Conservation (phyloP, 30 jellyfish, hydroid and myxozoan species). For the Hydra vulgaris region DNA sequence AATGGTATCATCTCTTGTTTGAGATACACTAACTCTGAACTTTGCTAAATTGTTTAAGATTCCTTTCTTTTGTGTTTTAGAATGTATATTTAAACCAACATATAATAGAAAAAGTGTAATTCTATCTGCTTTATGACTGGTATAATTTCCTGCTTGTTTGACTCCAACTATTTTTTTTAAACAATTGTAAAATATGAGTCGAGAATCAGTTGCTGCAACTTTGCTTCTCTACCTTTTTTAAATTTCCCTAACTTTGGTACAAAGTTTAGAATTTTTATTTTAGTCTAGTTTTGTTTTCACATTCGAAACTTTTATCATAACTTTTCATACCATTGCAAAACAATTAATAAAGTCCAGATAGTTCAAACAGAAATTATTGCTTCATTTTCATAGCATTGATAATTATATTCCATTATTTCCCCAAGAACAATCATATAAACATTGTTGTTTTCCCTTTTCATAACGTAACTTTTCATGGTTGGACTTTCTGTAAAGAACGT, state of each 20-base stretch:
- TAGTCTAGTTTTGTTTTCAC: not conserved
- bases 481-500: not conserved
- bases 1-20: too few species aligned
- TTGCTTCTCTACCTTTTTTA: not conserved
- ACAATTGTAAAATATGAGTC: not conserved
- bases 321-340: not conserved
- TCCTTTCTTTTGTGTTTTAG: too few species aligned
- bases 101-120: not conserved
- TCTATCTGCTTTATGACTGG: not conserved
- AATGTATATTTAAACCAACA: not conserved
- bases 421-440: not conserved
- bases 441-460: not conserved
- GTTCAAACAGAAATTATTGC: not conserved
- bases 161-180: not conserved
- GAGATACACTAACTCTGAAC: too few species aligned
- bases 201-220: not conserved
- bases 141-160: not conserved
- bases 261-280: not conserved
- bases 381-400: not conserved
- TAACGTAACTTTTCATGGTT: too few species aligned
- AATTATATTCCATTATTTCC: not conserved
- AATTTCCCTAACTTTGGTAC: constrained; percentile 2
- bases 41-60: too few species aligned
- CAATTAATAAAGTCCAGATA: not conserved
- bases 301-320: too few species aligned